Evolutionary conservation across 2,888 invertebrate species (phyloP).

Genomic region (Zaprionus obscuricornis): DNA sequence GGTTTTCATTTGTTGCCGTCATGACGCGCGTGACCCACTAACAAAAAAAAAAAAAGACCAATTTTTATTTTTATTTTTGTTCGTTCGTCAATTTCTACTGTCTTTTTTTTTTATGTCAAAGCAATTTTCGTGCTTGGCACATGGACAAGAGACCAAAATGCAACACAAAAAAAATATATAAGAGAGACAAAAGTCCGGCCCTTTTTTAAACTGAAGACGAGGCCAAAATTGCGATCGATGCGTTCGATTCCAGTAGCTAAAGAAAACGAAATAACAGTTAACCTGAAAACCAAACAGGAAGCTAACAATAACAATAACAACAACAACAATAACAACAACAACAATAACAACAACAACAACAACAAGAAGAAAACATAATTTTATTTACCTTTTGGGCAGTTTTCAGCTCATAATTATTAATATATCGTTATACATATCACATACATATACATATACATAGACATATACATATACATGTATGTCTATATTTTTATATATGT

Average conservation of each 20-base stretch:
- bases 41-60: slow-evolving; percentile 43
- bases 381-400: slow-evolving; percentile 73
- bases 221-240: slow-evolving; percentile 39
- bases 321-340: slow-evolving; percentile 28
- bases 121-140: slow-evolving; percentile 76
- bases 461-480: slow-evolving; percentile 17
- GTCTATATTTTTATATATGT: slow-evolving; percentile 3
- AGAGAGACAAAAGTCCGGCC: slow-evolving; percentile 5
- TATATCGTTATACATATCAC: slow-evolving; percentile 36
- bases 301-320: slow-evolving; percentile 5
- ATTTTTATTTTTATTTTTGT: slow-evolving; percentile 18
- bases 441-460: slow-evolving; percentile 15
- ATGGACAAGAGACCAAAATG: slow-evolving; percentile 36
- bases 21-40: slow-evolving; percentile 80
- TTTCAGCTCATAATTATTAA: slow-evolving; percentile 75
- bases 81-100: slow-evolving; percentile 2
- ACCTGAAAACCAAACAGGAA: slow-evolving; percentile 59
- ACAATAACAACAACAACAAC: too few species aligned
- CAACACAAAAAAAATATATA: slow-evolving; percentile 17
- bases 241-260: slow-evolving; percentile 49
- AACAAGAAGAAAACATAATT: slow-evolving; percentile 17
- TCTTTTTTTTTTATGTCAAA: slow-evolving; percentile 72
- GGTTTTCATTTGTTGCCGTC: slow-evolving; percentile 51
- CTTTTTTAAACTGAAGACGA: slow-evolving; percentile 4
- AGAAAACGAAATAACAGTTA: background rate